These are phyloP conservation scores for Siderastrea siderea DNA, from an alignment of 92 coral and sea anemone species.

Conservation along the genomic window DNA sequence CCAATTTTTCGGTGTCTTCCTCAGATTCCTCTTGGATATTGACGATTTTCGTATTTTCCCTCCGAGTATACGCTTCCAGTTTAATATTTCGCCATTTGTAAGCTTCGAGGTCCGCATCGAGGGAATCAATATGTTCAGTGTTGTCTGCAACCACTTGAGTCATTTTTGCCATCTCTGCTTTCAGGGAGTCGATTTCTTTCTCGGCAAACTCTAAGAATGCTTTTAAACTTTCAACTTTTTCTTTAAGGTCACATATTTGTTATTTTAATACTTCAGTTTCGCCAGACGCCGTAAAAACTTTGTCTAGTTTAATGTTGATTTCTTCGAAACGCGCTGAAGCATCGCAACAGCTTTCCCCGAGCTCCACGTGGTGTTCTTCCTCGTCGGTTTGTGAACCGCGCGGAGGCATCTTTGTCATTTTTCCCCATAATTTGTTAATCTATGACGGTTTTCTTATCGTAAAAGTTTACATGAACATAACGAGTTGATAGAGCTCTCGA, in stretches of 20 bases:
- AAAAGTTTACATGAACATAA: no score
- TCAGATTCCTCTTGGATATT: constrained; percentile 17
- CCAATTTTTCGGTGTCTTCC: constrained; percentile 34
- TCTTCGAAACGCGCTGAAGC: constrained; percentile 1
- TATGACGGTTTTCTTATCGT: no score
- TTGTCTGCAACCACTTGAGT: background rate
- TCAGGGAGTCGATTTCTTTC: constrained; percentile 2
- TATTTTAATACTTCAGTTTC: background rate
- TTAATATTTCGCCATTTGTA: constrained; percentile 22
- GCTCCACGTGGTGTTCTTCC: background rate
- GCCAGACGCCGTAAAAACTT: no score
- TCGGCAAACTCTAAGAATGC: constrained; percentile 3
- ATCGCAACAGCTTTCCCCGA: background rate
- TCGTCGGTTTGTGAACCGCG: background rate
- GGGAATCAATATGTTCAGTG: constrained; percentile 13
- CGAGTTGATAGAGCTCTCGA: no score
- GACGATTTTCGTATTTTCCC: constrained; percentile 34
- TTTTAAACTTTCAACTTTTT: background rate
- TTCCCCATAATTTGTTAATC: no score
- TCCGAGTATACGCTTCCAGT: constrained; percentile 7
- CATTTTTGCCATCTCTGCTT: background rate
- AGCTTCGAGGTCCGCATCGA: constrained; percentile 15
- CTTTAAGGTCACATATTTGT: background rate
- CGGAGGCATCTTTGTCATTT: no score
- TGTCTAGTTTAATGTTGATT: background rate